These are phyloP conservation scores for Lepidocolaptes lacrymiger DNA, from an alignment of 2,797 vertebrate genomes.

Conservation along the genomic window DNA sequence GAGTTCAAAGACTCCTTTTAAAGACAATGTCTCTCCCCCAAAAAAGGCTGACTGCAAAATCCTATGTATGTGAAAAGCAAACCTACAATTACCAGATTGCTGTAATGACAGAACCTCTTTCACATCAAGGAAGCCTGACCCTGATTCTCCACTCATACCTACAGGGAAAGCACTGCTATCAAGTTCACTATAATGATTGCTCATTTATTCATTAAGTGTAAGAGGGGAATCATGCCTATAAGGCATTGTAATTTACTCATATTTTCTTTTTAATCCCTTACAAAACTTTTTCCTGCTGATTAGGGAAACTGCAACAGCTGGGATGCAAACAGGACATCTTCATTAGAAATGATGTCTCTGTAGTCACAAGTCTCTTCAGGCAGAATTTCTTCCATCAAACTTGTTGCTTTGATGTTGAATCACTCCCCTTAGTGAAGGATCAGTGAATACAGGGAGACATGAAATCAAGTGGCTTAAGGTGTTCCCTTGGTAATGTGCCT, in stretches of 20 bases:
- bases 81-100: neutral
- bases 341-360: neutral
- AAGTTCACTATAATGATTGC: neutral
- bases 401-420: slow-evolving; percentile 31
- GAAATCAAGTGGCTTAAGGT: neutral
- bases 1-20: neutral
- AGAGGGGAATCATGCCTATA: neutral
- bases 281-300: neutral
- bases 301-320: neutral
- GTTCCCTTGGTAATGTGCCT: slow-evolving; percentile 26
- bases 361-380: neutral
- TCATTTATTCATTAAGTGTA: neutral
- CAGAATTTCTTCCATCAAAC: slow-evolving; percentile 23
- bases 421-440: neutral
- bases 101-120: neutral
- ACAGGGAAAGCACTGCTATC: neutral
- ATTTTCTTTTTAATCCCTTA: neutral
- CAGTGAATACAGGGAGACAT: neutral
- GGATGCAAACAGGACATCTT: neutral
- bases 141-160: neutral
- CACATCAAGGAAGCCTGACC: neutral
- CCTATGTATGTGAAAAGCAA: neutral
- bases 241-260: neutral
- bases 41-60: neutral
- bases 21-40: neutral